A percentile compares a stretch with the other conserved stretches of the same genome.
These are phyloP conservation scores for Hetaerina titia DNA, from an alignment of 2,888 invertebrate species.

Conservation along the genomic window DNA sequence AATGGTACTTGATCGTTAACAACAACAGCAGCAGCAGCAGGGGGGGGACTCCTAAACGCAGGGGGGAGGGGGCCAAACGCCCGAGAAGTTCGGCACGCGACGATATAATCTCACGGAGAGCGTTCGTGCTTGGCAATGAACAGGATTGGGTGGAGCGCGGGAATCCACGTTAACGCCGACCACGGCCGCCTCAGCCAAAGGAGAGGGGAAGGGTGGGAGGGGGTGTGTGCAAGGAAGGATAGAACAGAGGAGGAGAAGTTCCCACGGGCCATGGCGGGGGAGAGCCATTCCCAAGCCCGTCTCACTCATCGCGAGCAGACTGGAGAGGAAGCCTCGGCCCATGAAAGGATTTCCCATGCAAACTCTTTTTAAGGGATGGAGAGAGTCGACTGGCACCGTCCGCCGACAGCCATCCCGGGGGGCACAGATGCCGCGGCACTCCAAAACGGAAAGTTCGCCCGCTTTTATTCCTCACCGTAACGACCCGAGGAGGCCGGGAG, in stretches of 20 bases:
- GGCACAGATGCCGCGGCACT: slow-evolving; percentile 58
- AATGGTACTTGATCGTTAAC: not conserved
- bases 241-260: not conserved
- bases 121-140: not conserved
- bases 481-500: not conserved
- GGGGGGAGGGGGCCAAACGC: not conserved
- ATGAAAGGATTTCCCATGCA: slow-evolving; percentile 59
- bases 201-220: not conserved
- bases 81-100: not conserved
- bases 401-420: not conserved
- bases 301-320: not conserved
- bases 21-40: not conserved
- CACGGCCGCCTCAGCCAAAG: not conserved
- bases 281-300: not conserved
- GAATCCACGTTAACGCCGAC: not conserved
- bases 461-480: slow-evolving; percentile 51
- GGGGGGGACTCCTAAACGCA: not conserved
- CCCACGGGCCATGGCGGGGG: not conserved
- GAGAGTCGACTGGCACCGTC: not conserved
- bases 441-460: slow-evolving; percentile 33
- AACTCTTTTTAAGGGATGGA: slow-evolving; percentile 45
- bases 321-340: not conserved
- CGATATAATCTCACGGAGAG: not conserved
- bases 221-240: too few relatives aligned
- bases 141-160: not conserved